A percentile compares a stretch with the other conserved stretches of the same genome.
Evolutionary conservation across 2,113 vertebrate species (phyloP).

Genomic region (Gobiocypris rarus): DNA sequence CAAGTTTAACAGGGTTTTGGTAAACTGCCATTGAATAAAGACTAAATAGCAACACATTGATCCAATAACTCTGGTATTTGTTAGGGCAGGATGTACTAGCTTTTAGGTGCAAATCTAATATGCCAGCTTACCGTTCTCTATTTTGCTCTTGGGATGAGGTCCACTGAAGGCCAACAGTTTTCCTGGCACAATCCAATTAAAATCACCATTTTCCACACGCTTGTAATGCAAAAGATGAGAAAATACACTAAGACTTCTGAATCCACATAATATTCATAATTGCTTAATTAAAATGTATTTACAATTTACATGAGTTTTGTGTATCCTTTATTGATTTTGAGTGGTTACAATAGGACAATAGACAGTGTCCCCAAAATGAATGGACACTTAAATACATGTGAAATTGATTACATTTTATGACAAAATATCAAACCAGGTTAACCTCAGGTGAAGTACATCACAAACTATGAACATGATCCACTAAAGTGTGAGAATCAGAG

Average conservation of each 20-base stretch:
- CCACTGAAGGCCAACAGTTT: constrained; percentile 97
- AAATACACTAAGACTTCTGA: background rate
- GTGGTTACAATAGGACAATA: background rate
- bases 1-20: background rate
- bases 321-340: background rate
- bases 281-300: background rate
- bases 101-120: background rate
- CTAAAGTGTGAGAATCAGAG: background rate
- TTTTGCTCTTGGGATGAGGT: constrained; percentile 95
- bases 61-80: background rate
- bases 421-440: background rate
- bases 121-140: constrained; percentile 86
- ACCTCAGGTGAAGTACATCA: background rate
- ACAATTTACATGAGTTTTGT: background rate
- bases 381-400: background rate
- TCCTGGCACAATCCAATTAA: constrained; percentile 97
- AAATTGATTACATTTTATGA: background rate
- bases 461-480: background rate
- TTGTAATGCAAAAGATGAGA: constrained; percentile 40
- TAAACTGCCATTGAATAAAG: background rate
- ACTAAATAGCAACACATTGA: background rate
- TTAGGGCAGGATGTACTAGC: background rate
- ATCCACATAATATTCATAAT: background rate
- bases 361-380: background rate
- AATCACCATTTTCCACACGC: constrained; percentile 97